These are phyloP conservation scores for Perognathus longimembris DNA, from an alignment of 2,113 vertebrate species.

Conservation along the genomic window DNA sequence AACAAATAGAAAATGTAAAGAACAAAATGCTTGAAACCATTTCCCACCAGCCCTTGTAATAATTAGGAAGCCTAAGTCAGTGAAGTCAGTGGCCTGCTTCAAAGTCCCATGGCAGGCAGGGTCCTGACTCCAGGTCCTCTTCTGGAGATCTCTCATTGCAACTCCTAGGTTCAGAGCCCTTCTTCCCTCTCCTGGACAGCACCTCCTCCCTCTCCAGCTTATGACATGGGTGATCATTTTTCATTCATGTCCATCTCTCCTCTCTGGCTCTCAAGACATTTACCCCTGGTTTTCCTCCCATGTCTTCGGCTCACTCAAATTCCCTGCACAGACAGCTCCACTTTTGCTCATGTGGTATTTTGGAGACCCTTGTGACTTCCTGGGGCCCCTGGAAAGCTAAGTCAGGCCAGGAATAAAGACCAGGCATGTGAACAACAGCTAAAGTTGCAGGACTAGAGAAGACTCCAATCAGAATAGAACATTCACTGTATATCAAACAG, in stretches of 20 bases:
- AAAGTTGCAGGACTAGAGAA: not conserved
- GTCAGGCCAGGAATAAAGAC: not conserved
- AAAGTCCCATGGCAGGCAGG: not conserved
- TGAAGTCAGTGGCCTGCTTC: not conserved
- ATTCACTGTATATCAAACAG: not conserved
- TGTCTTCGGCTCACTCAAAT: not conserved
- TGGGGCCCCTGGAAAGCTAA: not conserved
- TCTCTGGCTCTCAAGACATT: not conserved
- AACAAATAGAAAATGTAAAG: slow-evolving; percentile 6
- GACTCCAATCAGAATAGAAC: not conserved
- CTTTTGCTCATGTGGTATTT: not conserved
- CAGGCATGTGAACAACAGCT: not conserved
- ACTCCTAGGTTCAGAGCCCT: not conserved
- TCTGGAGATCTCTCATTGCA: not conserved
- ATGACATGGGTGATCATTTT: not conserved
- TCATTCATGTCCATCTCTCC: not conserved
- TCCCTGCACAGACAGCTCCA: not conserved
- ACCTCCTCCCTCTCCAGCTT: not conserved
- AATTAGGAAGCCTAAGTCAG: not conserved
- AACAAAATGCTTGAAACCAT: not conserved
- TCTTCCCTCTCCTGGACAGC: not conserved
- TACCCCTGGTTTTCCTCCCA: not conserved
- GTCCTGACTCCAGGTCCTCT: not conserved
- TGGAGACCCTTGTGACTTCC: not conserved
- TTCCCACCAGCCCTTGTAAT: not conserved